Conservation (phyloP, 2,888 invertebrate genomes). For the Nephrotoma guestfalica region DNA sequence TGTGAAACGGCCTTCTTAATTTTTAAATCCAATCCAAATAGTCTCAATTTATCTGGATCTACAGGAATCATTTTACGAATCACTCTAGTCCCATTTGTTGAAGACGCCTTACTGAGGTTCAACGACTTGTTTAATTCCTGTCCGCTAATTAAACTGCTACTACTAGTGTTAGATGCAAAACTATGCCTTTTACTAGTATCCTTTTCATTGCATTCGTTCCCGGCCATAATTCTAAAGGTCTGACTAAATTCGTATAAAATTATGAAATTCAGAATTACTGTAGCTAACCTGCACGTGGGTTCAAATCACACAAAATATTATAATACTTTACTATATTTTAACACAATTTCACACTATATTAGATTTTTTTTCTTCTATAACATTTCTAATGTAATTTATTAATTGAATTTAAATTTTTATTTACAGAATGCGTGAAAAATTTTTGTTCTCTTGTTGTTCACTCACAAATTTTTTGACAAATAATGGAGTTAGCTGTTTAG, state of each 20-base stretch:
- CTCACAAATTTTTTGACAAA: not conserved
- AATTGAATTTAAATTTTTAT: not conserved
- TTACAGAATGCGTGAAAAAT: not conserved
- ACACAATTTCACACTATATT: not conserved
- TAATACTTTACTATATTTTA: not conserved
- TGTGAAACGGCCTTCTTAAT: slow-evolving; percentile 24
- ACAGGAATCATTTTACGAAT: slow-evolving; percentile 23
- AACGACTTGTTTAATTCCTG: no score
- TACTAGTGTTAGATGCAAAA: not conserved
- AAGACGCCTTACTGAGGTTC: not conserved
- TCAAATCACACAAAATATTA: not conserved
- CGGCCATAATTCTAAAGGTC: not conserved
- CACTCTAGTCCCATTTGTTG: slow-evolving; percentile 12
- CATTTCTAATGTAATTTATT: not conserved
- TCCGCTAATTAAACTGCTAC: not conserved
- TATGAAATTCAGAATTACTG: not conserved
- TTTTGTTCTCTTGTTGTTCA: not conserved
- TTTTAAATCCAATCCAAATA: slow-evolving; percentile 23
- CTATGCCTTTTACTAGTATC: not conserved
- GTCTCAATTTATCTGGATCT: slow-evolving; percentile 24
- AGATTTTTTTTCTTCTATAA: not conserved
- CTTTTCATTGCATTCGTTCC: not conserved
- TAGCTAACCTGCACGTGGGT: not conserved
- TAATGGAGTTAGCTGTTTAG: not conserved
- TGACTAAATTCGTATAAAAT: not conserved